Evolutionary conservation across 2,797 vertebrate species (phyloP).

Genomic region (Ctenosaura bakeri): DNA sequence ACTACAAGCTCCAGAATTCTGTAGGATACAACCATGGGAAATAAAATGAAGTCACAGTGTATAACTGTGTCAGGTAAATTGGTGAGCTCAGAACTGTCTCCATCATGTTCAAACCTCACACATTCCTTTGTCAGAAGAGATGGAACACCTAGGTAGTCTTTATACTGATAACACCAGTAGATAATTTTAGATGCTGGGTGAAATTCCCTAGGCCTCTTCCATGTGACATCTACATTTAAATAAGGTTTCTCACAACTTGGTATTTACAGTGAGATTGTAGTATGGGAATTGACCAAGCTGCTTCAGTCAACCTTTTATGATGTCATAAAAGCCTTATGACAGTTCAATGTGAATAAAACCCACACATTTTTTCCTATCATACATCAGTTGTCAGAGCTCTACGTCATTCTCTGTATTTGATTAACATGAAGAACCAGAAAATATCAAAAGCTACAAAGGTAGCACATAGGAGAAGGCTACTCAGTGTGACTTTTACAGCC

Average conservation of each 20-base stretch:
- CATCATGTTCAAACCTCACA: too few species aligned
- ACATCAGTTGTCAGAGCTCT: not conserved
- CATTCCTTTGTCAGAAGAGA: too few species aligned
- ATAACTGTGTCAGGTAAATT: too few species aligned
- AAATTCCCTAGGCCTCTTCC: not conserved
- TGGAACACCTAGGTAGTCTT: too few species aligned
- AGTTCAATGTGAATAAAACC: conserved; percentile 12
- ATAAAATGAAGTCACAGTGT: too few species aligned
- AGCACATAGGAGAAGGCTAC: conserved; percentile 42
- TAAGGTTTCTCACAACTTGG: not conserved
- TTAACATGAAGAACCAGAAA: not conserved
- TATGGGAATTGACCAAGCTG: not conserved
- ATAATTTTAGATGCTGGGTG: not conserved
- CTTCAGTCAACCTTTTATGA: conserved; percentile 1
- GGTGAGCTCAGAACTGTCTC: too few species aligned
- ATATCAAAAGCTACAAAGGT: conserved; percentile 44
- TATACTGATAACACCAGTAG: too few species aligned
- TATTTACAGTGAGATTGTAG: not conserved
- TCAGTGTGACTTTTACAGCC: conserved; percentile 13
- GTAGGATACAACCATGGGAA: too few species aligned
- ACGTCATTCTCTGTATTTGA: conserved; percentile 27
- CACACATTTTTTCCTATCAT: conserved; percentile 17
- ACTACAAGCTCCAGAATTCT: too few species aligned
- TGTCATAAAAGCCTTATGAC: conserved; percentile 54
- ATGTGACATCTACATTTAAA: not conserved